Evolutionary conservation across 2,113 vertebrate genomes (phyloP), one percentile per base, ranked within the genome.

Genomic region (Syngnathoides biaculeatus): DNA sequence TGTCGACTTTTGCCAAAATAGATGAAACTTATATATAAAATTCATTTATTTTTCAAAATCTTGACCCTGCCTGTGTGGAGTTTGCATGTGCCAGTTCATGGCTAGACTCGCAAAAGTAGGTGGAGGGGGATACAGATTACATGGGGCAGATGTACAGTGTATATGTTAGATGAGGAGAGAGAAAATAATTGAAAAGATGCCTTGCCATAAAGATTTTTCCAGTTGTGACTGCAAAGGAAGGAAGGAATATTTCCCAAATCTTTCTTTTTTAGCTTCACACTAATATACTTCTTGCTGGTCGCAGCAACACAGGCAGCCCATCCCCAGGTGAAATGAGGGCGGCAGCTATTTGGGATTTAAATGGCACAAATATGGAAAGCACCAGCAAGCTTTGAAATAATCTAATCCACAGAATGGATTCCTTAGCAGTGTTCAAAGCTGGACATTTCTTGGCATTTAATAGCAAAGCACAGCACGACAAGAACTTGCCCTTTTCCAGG

Each of bases 171-270:
- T 62, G 69, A 48, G 43, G 47, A 9, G 35, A 59, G 27, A 65
- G 60, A 17, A 43, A 20, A 27, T 13, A 62, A 48, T 48, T 75
- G 78, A 73, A 73, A 60, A 35, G 30, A 35, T 35, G 30, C 30
- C 30, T 35, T 5, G 6, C 30, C 30, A 35, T 35, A 35, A 35
- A 35, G 30, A 35, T 35, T 35, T 65, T 50, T 78, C 77, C 56
- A 26, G 55, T 64, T 20, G 35, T 43, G 67, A 53, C 58, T 65
- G 53, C 57, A 35, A 53, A 79, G 70, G 76, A 74, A 83, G 76
- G 73, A 83, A 84, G 26, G 68, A 67, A 13, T 84, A 82, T 78
- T 74, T 2, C 83, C 80, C 45, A 48, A 8, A 15, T 48, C 45
- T 48, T 19, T 19, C 45, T 48, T 75, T 68, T 26, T 24, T 38